Percentiles rank a stretch among this genome's conserved stretches.
These are phyloP conservation scores for Pseudomyrmex dendroicus DNA, from an alignment of 1,140 invertebrate genomes.

Conservation along the genomic window DNA sequence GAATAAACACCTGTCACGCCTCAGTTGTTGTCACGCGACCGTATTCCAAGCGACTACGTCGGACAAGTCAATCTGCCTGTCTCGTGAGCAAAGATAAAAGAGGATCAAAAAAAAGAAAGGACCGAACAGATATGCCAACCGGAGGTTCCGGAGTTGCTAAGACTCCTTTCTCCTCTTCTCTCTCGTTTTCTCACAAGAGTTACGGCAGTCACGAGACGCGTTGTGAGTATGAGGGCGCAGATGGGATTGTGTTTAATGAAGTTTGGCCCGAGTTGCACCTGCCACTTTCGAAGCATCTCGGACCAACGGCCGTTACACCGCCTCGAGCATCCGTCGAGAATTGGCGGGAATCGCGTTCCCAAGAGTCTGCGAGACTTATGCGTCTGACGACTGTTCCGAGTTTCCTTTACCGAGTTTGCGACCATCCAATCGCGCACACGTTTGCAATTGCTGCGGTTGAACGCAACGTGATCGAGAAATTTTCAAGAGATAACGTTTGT, in stretches of 20 bases:
- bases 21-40: constrained; percentile 40
- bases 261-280: constrained; percentile 82
- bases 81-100: constrained; percentile 43
- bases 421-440: constrained; percentile 26
- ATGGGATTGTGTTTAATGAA: constrained; percentile 84
- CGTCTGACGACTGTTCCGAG: constrained; percentile 5
- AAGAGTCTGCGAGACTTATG: constrained; percentile 26
- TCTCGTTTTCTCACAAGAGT: constrained; percentile 41
- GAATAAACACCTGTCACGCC: constrained; percentile 36
- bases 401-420: constrained; percentile 10
- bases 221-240: constrained; percentile 82
- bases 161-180: constrained; percentile 56
- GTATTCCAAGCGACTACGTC: constrained; percentile 27
- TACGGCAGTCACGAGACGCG: constrained; percentile 70
- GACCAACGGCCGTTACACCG: constrained; percentile 79
- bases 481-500: neutral
- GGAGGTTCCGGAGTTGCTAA: constrained; percentile 62
- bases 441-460: constrained; percentile 15
- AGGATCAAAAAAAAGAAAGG: neutral
- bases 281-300: constrained; percentile 79
- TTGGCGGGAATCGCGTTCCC: constrained; percentile 77
- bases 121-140: constrained; percentile 32
- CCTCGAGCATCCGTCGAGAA: constrained; percentile 74
- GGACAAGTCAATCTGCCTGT: constrained; percentile 16
- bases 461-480: neutral